phyloP scores from a whole-genome alignment of 2,113 vertebrate genomes.

The Cervus canadensis region DNA sequence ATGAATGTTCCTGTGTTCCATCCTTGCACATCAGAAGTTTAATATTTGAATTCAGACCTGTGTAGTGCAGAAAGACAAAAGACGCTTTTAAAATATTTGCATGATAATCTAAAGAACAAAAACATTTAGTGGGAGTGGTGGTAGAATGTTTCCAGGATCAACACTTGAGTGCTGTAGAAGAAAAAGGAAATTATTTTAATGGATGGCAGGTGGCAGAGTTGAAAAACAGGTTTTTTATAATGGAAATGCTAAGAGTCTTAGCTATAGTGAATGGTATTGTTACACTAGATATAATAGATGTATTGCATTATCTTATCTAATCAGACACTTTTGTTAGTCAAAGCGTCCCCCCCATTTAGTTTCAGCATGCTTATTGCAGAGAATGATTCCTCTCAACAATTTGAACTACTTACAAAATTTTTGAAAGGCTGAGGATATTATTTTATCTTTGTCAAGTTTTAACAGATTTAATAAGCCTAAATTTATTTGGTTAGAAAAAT shows the following conservation, averaged over 20 bases:
- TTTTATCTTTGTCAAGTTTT: conserved; percentile 6
- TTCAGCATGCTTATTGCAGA: not conserved
- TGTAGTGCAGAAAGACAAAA: conserved; percentile 41
- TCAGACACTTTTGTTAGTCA: conserved; percentile 68
- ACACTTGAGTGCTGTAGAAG: conserved; percentile 42
- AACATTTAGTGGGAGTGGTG: conserved; percentile 14
- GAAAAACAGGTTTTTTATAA: conserved; percentile 69
- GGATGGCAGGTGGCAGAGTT: conserved; percentile 63
- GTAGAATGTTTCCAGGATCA: conserved; percentile 64
- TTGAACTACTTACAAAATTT: not conserved
- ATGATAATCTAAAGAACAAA: conserved; percentile 51
- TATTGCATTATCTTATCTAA: conserved; percentile 56
- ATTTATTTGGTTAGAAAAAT: conserved; percentile 50
- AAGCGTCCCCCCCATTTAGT: conserved; percentile 27
- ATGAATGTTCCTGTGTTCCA: not conserved
- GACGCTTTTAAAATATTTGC: conserved; percentile 49
- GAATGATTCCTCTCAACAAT: not conserved
- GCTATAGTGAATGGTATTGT: conserved; percentile 52
- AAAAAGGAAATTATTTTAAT: conserved; percentile 53
- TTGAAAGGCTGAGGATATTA: not conserved
- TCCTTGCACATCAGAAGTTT: conserved; percentile 22
- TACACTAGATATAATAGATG: conserved; percentile 48
- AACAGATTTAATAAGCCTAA: conserved; percentile 11
- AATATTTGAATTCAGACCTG: conserved; percentile 36
- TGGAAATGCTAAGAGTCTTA: conserved; percentile 64